Base-by-base conservation (phyloP, 2,797 vertebrate genomes). In the Gadopsis bispinosus region DNA sequence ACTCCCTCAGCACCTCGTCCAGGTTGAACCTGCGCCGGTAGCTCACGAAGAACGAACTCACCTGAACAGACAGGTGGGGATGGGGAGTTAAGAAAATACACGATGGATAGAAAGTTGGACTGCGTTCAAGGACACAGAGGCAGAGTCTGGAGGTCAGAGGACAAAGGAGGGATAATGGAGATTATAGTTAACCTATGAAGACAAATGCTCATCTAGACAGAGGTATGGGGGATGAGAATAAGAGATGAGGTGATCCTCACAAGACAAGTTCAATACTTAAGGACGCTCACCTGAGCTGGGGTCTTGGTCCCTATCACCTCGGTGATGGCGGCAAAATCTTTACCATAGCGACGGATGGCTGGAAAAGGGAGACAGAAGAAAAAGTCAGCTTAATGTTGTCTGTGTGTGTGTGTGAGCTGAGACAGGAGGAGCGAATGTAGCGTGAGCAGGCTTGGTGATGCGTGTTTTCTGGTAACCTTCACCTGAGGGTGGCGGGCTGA, bases 231-330 rank as follows among this genome's bases (percentile, higher is more conserved):
- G 20, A 26, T 26, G 26, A 73, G 37, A 69, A 14, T 33, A 4
- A 43, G 2, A 62, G 50, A 45, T 13, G 0, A 29, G 4, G 33
- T 2, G 17, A 61, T 43, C 13, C 33, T 45, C n/a, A 37, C 12
- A 19, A 33, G 17, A 56, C 29, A 9, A 50, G 3, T 16, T 62
- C 4, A 62, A 17, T 43, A 31, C 47, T 1, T n/a, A 20, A 43
- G 91, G 10, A 93, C 88, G 87, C 96, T 95, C 87, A 98, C 97
- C 92, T 98, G 97, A 65, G 96, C 94, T 2, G 96, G 91, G 0
- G 96, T 98, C 91, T 98, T 98, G 82, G 96, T 98, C 64, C 97
- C 96, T 3, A 98, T 96, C 87, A 97, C 97, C 79, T 97, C 97
- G 0, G 97, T 96, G 11, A 98, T 97, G 84, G 97, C 96, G 4